Base-by-base conservation (phyloP, 1,140 invertebrate species). In the Trachelipus rathkii region DNA sequence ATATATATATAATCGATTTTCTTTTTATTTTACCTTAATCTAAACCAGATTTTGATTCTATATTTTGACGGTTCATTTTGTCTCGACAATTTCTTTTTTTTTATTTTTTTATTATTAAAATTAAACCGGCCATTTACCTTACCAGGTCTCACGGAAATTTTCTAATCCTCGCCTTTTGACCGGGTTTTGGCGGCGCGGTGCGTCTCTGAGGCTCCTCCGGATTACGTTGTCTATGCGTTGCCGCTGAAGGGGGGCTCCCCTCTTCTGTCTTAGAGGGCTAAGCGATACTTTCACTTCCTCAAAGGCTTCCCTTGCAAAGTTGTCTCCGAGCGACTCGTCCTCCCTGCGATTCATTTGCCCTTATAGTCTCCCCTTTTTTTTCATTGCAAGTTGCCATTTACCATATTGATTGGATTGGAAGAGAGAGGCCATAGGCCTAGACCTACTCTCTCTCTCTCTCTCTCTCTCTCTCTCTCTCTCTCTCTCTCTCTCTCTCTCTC, bases 401-500 rank as follows among this genome's bases (percentile, higher is more conserved):
- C 50, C 50, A 60, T 60, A 60, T 60, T 60, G 50, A 60, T 60
- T 60, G 50, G 50, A 19, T 60, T 60, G 33, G 33, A 6, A 33
- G 33, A 33, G 33, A 33, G 33, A 33, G 33, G 33, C 33, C 33
- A 33, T 33, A 33, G 33, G 33, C 24, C 45, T 21, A 33, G 43
- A 9, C 33, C 33, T 72, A 4, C 19, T 43, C 33, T 43, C 45
- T 19, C 45, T 44, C 45, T 72, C 71, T 43, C 45, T 44, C 45
- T 70, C 69, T 21, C 13, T 13, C 21, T 70, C 24, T n/a, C 33
- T 10, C 43, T 45, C 33, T 19, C 72, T 46, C 45, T 21, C 13
- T 73, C 44, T 73, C 45, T 50, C 45, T 73, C 72, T 45, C 13
- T 73, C 21, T 33, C n/a, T 73, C 72, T 21, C 66, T 44, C 19